Evolutionary conservation across 2,888 invertebrate genomes (phyloP).

Genomic region (Himalopsyche anomala): DNA sequence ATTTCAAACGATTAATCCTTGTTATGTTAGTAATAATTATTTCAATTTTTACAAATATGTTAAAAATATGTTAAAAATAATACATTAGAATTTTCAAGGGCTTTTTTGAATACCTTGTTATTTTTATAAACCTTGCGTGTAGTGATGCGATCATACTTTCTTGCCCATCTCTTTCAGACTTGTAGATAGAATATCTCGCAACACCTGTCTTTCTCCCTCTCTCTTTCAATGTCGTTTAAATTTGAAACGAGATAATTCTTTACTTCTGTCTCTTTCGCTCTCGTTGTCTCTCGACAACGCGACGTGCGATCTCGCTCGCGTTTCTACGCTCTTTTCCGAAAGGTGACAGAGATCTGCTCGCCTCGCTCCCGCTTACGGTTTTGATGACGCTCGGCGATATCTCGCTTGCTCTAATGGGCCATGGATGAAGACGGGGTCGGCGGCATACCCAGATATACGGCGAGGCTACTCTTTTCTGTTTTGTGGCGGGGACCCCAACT

Average conservation of each 20-base stretch:
- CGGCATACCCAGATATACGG: slow-evolving; percentile 57
- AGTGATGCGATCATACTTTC: slow-evolving; percentile 27
- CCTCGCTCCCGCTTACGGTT: slow-evolving; percentile 70
- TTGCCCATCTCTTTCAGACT: slow-evolving; percentile 22
- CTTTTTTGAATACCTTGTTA: slow-evolving; percentile 40
- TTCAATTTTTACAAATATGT: no score
- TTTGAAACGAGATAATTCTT: slow-evolving; percentile 43
- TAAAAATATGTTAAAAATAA: no score
- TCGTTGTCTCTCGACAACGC: not conserved
- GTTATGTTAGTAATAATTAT: no score
- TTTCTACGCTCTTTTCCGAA: not conserved
- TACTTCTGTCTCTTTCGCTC: slow-evolving; percentile 22
- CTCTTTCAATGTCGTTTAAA: slow-evolving; percentile 42
- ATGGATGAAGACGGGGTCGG: slow-evolving; percentile 54
- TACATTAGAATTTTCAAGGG: no score
- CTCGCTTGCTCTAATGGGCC: slow-evolving; percentile 66
- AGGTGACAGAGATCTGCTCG: slow-evolving; percentile 64
- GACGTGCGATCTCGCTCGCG: slow-evolving; percentile 5
- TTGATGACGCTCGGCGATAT: slow-evolving; percentile 67
- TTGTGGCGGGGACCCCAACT: slow-evolving; percentile 69
- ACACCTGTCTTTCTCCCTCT: slow-evolving; percentile 40
- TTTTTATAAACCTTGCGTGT: slow-evolving; percentile 24
- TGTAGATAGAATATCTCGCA: slow-evolving; percentile 10
- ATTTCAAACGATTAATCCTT: no score
- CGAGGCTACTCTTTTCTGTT: slow-evolving; percentile 69